Evolutionary conservation across 1,140 invertebrate genomes (phyloP).

Genomic region (Cyphomyrmex costatus): DNA sequence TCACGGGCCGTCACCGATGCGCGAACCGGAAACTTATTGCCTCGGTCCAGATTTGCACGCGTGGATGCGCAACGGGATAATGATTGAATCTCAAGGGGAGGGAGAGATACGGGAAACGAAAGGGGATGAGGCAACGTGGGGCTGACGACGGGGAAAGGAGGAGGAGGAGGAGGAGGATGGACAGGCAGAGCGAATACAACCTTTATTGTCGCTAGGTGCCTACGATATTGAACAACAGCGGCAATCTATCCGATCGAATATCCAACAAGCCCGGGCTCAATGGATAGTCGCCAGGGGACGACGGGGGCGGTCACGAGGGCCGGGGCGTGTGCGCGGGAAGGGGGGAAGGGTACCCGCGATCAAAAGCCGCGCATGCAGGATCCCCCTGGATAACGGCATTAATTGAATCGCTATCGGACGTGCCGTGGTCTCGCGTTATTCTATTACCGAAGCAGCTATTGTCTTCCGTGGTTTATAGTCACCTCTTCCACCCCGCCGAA

Average conservation of each 20-base stretch:
- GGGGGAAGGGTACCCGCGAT: constrained; percentile 67
- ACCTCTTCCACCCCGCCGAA: constrained; percentile 68
- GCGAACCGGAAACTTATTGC: constrained; percentile 59
- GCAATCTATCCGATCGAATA: constrained; percentile 82
- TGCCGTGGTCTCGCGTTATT: constrained; percentile 82
- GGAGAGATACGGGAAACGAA: neutral
- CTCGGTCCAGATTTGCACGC: constrained; percentile 50
- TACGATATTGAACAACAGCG: constrained; percentile 77
- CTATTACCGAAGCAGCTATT: constrained; percentile 84
- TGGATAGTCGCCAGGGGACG: constrained; percentile 55
- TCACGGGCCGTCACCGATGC: constrained; percentile 40
- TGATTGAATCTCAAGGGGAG: constrained; percentile 65
- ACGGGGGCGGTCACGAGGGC: constrained; percentile 27
- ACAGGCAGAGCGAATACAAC: constrained; percentile 49
- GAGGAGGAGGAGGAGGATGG: neutral
- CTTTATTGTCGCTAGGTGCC: constrained; percentile 70
- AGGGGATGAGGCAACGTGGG: neutral
- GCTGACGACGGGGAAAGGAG: neutral
- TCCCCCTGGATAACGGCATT: constrained; percentile 82
- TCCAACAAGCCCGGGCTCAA: constrained; percentile 74
- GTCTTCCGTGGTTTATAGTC: constrained; percentile 84
- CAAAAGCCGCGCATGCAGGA: constrained; percentile 81
- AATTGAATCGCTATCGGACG: constrained; percentile 84
- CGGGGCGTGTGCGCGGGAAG: neutral
- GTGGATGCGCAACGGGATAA: constrained; percentile 40